Evolutionary conservation across 2,888 invertebrate species (phyloP), one percentile per base, ranked within the genome.

Genomic region (Mythimna pallens): DNA sequence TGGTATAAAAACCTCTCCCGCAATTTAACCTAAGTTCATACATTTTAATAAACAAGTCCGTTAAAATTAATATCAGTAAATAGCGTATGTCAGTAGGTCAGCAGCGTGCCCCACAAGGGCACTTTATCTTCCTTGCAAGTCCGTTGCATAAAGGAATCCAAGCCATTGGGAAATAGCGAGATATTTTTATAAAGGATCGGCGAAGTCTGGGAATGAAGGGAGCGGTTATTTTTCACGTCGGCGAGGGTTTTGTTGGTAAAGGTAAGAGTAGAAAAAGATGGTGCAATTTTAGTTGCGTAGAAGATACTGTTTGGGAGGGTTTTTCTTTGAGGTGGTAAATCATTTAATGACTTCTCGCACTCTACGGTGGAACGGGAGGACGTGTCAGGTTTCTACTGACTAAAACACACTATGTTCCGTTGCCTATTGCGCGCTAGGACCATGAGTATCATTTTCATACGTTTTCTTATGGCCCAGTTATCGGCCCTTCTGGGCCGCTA

Each of bases 141-240:
- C 70, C 22, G 54, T 47, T 73, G 75, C 70, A 80, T 76, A 81
- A 73, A 83, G 54, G 68, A 76, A 80, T 73, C 54, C 50, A 71
- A 61, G 64, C 30, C 68, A 55, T 58, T 58, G 76, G 57, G 34
- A 75, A 69, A 81, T 72, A 55, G 34, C 70, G 70, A 40, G 50
- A 73, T 14, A 66, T 67, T 71, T 80, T 82, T 73, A 68, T 67
- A 70, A 65, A 78, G 25, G 36, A 58, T 57, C 30, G 30, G 12
- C 57, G 20, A 57, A 47, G 36, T 77, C 66, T 77, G 66, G 25
- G 22, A 34, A 22, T 57, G 57, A 67, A 34, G n/a, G 57, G 54
- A 61, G 30, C 14, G 40, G 40, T 55, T 76, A 72, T 43, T 62
- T 79, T 62, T 69, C 70, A 20, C 1, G 10, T 54, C 17, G 17